phyloP scores from a whole-genome alignment of 2,797 vertebrate genomes.

The Paguma larvata region DNA sequence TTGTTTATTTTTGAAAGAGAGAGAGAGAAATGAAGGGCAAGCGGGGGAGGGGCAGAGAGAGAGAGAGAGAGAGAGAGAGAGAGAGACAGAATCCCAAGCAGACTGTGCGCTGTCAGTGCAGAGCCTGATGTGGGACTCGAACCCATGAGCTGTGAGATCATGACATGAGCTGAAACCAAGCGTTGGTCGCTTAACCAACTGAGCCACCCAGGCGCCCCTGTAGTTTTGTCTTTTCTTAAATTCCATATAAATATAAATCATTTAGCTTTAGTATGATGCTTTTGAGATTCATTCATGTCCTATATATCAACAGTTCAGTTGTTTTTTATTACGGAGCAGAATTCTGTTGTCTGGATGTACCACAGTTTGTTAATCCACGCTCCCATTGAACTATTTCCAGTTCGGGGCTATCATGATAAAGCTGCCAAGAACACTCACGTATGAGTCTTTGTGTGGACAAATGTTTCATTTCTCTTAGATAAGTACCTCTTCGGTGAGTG shows the following conservation, averaged over 20 bases:
- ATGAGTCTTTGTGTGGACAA: not conserved
- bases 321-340: not conserved
- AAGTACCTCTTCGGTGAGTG: not conserved
- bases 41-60: too few relatives aligned
- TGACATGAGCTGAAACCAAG: too few relatives aligned
- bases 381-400: not conserved
- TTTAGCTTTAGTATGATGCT: not conserved
- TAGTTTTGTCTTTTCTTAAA: not conserved
- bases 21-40: too few relatives aligned
- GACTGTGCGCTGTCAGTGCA: too few relatives aligned
- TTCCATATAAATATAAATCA: not conserved
- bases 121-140: too few relatives aligned
- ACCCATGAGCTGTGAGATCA: too few relatives aligned
- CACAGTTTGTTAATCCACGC: not conserved
- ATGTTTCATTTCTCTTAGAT: not conserved
- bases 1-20: too few relatives aligned
- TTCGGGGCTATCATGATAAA: not conserved
- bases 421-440: not conserved
- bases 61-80: too few relatives aligned
- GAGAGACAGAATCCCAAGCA: too few relatives aligned
- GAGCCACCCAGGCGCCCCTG: not conserved
- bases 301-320: not conserved
- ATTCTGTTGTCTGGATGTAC: not conserved
- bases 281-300: not conserved
- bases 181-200: too few relatives aligned